Conservation (phyloP, 64 coral and sea anemone species). For the Orbicella faveolata region DNA sequence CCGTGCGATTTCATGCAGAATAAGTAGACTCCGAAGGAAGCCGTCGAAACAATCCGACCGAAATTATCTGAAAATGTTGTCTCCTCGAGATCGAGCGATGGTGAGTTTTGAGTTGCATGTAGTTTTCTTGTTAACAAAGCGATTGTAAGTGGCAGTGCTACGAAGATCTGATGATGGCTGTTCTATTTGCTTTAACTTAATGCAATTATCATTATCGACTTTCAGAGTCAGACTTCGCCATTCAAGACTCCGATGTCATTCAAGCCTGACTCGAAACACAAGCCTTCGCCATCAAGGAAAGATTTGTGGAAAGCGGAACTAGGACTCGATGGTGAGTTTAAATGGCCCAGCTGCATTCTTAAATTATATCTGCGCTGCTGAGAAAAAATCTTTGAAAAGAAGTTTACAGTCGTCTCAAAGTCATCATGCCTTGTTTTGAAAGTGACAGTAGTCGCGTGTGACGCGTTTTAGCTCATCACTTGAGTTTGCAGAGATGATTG, state of each 20-base stretch:
- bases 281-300: conserved; percentile 92
- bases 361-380: not conserved
- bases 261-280: conserved; percentile 59
- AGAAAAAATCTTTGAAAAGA: too few species aligned
- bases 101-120: not conserved
- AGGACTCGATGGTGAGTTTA: conserved; percentile 77
- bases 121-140: not conserved
- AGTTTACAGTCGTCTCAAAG: too few species aligned
- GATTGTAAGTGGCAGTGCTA: not conserved
- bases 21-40: not conserved
- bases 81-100: not conserved
- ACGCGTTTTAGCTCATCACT: not conserved
- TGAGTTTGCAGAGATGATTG: too few species aligned
- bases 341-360: not conserved
- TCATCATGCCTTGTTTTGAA: not conserved
- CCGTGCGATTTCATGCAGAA: not conserved
- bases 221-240: conserved; percentile 1
- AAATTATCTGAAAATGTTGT: conserved; percentile 19
- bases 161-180: not conserved
- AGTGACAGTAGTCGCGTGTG: not conserved
- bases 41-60: not conserved
- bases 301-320: conserved; percentile 91
- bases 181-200: not conserved
- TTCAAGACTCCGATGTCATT: conserved; percentile 92
- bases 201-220: not conserved